These are phyloP conservation scores for Phyto melanocephala DNA, from an alignment of 2,888 invertebrate genomes.

Conservation along the genomic window DNA sequence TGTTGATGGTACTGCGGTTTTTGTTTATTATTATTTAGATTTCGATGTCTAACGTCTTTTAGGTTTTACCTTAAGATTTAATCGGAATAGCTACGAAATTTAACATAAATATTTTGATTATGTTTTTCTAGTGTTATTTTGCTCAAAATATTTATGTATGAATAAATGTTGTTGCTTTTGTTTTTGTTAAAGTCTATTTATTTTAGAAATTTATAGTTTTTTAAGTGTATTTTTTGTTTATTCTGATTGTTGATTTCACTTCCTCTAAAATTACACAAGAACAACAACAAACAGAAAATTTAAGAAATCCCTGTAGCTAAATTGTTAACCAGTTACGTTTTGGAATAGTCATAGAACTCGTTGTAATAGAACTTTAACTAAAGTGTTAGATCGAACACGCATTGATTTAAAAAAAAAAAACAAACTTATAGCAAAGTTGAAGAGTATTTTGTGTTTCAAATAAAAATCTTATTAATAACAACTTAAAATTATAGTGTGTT, in stretches of 20 bases:
- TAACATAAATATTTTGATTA: neutral
- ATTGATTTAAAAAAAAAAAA: too few species aligned
- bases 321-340: too few species aligned
- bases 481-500: too few species aligned
- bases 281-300: neutral
- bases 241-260: slow-evolving; percentile 56
- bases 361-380: too few species aligned
- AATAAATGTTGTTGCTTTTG: neutral
- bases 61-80: slow-evolving; percentile 3
- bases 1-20: neutral
- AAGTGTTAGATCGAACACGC: too few species aligned
- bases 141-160: neutral
- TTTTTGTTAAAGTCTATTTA: slow-evolving; percentile 37
- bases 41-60: slow-evolving; percentile 5
- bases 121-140: neutral
- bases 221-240: slow-evolving; percentile 23
- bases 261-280: slow-evolving; percentile 40
- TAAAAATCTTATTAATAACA: too few species aligned
- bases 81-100: neutral
- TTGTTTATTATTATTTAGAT: neutral
- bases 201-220: slow-evolving; percentile 48
- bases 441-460: too few species aligned
- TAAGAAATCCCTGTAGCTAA: too few species aligned
- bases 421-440: too few species aligned
- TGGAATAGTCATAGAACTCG: too few species aligned